Conservation (phyloP, 2,888 invertebrate genomes). For the Ophraella communa region DNA sequence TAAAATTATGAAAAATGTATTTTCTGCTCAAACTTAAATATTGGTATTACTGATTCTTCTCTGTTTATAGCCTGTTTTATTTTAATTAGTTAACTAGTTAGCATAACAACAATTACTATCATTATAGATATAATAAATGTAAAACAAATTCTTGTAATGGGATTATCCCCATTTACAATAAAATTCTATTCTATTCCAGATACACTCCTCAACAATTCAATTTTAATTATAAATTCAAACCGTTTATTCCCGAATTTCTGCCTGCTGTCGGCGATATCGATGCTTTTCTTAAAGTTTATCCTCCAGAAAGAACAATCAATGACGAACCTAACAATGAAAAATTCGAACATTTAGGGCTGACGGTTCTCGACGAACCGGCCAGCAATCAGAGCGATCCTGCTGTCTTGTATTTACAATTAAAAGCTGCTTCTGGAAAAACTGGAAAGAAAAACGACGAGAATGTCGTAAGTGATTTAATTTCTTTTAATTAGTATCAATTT, state of each 20-base stretch:
- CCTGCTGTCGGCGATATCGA: slow-evolving; percentile 99
- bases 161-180: not conserved
- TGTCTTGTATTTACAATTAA: slow-evolving; percentile 88
- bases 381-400: slow-evolving; percentile 95
- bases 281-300: slow-evolving; percentile 91
- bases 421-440: slow-evolving; percentile 68
- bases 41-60: no score
- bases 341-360: slow-evolving; percentile 66
- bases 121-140: no score
- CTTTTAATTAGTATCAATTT: no score
- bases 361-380: slow-evolving; percentile 93
- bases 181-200: slow-evolving; percentile 67
- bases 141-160: no score
- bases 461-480: slow-evolving; percentile 34
- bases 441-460: slow-evolving; percentile 51
- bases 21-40: no score
- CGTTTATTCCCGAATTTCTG: slow-evolving; percentile 95
- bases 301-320: slow-evolving; percentile 71
- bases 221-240: slow-evolving; percentile 86
- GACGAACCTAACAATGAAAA: slow-evolving; percentile 47
- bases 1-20: no score
- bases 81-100: no score
- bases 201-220: slow-evolving; percentile 93
- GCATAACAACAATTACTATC: no score
- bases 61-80: no score